phyloP scores from a whole-genome alignment of 2,113 vertebrate genomes.

The Amphiprion percula region DNA sequence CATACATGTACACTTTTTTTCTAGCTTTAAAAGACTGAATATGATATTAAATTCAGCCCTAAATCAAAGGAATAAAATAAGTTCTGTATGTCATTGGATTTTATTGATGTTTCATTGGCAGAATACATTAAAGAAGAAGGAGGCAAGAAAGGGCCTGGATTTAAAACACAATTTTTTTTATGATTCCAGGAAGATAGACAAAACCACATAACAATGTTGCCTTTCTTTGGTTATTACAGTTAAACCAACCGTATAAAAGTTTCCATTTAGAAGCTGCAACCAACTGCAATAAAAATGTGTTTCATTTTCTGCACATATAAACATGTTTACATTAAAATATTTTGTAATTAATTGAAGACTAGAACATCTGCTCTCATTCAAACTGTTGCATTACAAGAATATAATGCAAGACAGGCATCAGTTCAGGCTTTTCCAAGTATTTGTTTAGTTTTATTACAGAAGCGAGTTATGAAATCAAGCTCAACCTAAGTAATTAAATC shows the following conservation, averaged over 20 bases:
- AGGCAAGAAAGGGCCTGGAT: conserved; percentile 16
- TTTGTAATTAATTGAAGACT: conserved; percentile 43
- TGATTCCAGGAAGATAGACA: conserved; percentile 46
- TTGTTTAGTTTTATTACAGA: conserved; percentile 50
- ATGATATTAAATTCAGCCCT: conserved; percentile 10
- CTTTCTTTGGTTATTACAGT: conserved; percentile 57
- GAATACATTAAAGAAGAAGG: conserved; percentile 29
- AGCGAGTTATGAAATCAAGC: conserved; percentile 26
- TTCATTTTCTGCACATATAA: conserved; percentile 74
- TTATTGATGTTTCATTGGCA: conserved; percentile 38
- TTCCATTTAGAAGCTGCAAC: conserved; percentile 45
- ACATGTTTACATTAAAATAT: conserved; percentile 61
- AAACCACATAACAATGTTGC: conserved; percentile 43
- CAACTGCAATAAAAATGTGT: conserved; percentile 61
- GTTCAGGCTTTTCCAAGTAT: conserved; percentile 36
- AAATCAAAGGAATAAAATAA: conserved; percentile 21
- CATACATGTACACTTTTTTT: not conserved
- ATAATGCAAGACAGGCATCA: conserved; percentile 42
- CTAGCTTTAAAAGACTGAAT: not conserved
- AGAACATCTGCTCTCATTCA: conserved; percentile 64
- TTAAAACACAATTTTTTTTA: conserved; percentile 38
- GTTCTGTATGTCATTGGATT: conserved; percentile 25
- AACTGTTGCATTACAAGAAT: conserved; percentile 37
- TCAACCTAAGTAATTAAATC: conserved; percentile 23
- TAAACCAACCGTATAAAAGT: conserved; percentile 38